Evolutionary conservation across 2,888 invertebrate genomes (phyloP).

Genomic region (Drosophila flavopinicola): DNA sequence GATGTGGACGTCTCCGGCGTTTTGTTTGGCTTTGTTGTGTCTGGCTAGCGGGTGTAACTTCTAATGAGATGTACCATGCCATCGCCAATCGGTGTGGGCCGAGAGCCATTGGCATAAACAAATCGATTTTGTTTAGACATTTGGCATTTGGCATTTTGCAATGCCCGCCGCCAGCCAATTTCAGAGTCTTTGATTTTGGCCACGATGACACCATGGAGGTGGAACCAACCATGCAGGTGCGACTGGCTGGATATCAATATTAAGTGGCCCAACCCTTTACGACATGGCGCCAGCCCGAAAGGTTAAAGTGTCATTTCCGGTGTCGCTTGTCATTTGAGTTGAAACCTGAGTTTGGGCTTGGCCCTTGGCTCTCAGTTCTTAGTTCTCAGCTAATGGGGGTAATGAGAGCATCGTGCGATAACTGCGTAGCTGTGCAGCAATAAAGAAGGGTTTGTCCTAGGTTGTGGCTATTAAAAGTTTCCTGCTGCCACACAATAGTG

Average conservation of each 20-base stretch:
- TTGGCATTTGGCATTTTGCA: conserved; percentile 65
- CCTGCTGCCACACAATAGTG: not conserved
- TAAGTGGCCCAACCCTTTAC: conserved; percentile 51
- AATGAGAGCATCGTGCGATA: conserved; percentile 39
- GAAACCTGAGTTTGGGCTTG: conserved; percentile 50
- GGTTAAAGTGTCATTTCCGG: conserved; percentile 68
- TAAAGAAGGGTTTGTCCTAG: conserved; percentile 36
- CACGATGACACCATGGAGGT: conserved; percentile 41
- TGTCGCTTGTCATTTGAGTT: conserved; percentile 38
- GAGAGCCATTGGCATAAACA: conserved; percentile 58
- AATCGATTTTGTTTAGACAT: conserved; percentile 64
- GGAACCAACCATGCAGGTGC: conserved; percentile 9
- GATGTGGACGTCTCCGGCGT: conserved; percentile 47
- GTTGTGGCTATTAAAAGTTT: conserved; percentile 8
- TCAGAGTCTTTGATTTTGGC: conserved; percentile 16
- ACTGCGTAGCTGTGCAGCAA: conserved; percentile 31
- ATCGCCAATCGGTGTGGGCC: conserved; percentile 38
- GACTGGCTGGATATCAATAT: conserved; percentile 23
- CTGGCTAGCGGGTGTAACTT: conserved; percentile 33
- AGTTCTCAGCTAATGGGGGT: conserved; percentile 18
- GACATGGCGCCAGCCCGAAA: conserved; percentile 40
- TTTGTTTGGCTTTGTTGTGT: conserved; percentile 8
- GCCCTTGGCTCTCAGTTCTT: conserved; percentile 28
- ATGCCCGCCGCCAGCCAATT: conserved; percentile 26
- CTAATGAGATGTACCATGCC: conserved; percentile 64